Percentiles rank a stretch among this genome's conserved stretches.
Conservation (phyloP, 2,888 invertebrate species). For the Spisula solida region DNA sequence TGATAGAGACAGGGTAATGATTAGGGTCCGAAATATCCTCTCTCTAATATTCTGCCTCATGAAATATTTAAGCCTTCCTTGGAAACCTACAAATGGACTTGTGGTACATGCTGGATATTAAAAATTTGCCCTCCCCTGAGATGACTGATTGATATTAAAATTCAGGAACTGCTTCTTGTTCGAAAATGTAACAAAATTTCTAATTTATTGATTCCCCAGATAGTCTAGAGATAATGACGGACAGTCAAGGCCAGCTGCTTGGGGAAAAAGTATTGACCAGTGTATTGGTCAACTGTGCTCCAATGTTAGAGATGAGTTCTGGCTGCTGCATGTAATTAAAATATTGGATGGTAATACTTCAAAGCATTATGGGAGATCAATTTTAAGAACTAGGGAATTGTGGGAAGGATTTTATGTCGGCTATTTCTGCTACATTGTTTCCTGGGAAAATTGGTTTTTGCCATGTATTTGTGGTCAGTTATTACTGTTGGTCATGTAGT, state of each 20-base stretch:
- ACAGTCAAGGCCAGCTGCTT: slow-evolving; percentile 30
- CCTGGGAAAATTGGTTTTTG: slow-evolving; percentile 19
- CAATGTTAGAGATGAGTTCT: slow-evolving; percentile 6
- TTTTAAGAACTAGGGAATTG: slow-evolving; percentile 24
- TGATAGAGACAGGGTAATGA: slow-evolving; percentile 40
- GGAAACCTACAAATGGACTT: slow-evolving; percentile 26
- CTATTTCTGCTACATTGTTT: slow-evolving; percentile 7
- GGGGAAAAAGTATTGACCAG: slow-evolving; percentile 54
- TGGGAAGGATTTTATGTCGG: slow-evolving; percentile 5
- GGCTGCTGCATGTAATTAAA: slow-evolving; percentile 26
- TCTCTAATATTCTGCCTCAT: slow-evolving; percentile 17
- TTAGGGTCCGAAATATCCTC: slow-evolving; percentile 41
- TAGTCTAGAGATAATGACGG: slow-evolving; percentile 43
- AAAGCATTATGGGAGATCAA: slow-evolving; percentile 31
- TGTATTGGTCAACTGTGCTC: slow-evolving; percentile 22
- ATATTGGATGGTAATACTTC: slow-evolving; percentile 28
- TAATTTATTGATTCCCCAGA: slow-evolving; percentile 61
- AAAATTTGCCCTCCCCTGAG: slow-evolving; percentile 40
- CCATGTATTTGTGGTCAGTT: slow-evolving; percentile 11
- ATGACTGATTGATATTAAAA: slow-evolving; percentile 63
- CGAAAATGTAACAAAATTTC: slow-evolving; percentile 67
- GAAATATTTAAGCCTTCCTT: slow-evolving; percentile 32
- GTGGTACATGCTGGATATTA: slow-evolving; percentile 51
- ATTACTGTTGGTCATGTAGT: neutral
- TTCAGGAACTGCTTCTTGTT: slow-evolving; percentile 53